Base-by-base conservation (phyloP, 2,113 vertebrate genomes). In the Promerops cafer region DNA sequence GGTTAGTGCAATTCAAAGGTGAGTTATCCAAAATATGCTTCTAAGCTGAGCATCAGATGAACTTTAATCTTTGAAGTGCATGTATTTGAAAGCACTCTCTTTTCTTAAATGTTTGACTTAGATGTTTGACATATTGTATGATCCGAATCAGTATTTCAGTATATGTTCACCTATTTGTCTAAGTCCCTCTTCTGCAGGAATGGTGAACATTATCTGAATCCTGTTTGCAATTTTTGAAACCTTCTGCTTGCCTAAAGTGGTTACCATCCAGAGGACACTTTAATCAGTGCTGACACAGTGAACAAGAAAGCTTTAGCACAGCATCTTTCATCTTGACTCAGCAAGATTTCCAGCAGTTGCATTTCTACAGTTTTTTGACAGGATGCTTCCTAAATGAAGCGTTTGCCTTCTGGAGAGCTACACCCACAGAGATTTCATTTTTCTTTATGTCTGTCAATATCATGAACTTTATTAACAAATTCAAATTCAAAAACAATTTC, bases 401-500 rank as follows among this genome's bases (percentile, higher is more conserved):
- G 2, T 78, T 83, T 94, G 89, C 44, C 37, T 92, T 59, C 83
- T 90, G 90, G 77, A 94, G 52, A 93, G 84, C 80, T 96, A 91
- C 64, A 82, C 52, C 77, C 94, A 95, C 75, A 91, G 83, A 95
- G 79, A 90, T 89, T 88, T 93, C 79, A 76, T 92, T 96, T 94
- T 94, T 44, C 69, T 90, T 80, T 27, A 94, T 79, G 59, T 95
- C 94, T 95, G 87, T 94, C 88, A 93, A 70, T 96, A 87, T 85
- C 54, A 84, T 92, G 78, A 95, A 91, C 97, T 96, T 96, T 97
- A 96, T 94, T 97, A 97, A 95, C 90, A 97, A 97, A 96, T 92
- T 94, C 91, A 95, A 92, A 94, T 96, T 90, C 82, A 94, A 96
- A 96, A 92, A 68, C 93, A 91, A 69, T 85, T 94, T 92, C 84